Conservation (phyloP, 2,113 vertebrate species). For the Cololabis saira region DNA sequence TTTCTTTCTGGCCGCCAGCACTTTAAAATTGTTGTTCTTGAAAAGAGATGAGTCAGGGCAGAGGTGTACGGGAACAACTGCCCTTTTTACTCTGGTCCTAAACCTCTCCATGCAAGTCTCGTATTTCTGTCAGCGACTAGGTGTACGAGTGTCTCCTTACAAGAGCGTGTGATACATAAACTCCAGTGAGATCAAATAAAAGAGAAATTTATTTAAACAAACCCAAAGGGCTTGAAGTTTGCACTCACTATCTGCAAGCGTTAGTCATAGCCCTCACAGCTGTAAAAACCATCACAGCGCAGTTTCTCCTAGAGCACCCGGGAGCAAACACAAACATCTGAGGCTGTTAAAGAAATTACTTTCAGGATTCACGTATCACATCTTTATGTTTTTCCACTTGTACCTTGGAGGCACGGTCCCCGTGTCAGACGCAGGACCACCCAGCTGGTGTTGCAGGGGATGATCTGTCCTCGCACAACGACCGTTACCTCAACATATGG, state of each 20-base stretch:
- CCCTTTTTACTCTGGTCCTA: slow-evolving; percentile 48
- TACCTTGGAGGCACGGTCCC: slow-evolving; percentile 22
- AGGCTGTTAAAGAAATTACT: slow-evolving; percentile 6
- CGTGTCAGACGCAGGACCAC: slow-evolving; percentile 46
- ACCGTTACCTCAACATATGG: slow-evolving; percentile 56
- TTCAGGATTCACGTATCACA: slow-evolving; percentile 4
- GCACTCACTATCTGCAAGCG: slow-evolving; percentile 20
- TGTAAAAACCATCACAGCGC: slow-evolving; percentile 30
- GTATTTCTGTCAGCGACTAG: too few species aligned
- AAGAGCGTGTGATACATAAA: slow-evolving; percentile 24
- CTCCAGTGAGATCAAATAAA: slow-evolving; percentile 61
- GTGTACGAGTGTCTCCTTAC: too few species aligned
- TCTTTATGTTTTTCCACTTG: slow-evolving; percentile 7
- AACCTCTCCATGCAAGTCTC: slow-evolving; percentile 27
- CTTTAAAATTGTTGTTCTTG: slow-evolving; percentile 64
- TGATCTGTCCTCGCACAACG: slow-evolving; percentile 32
- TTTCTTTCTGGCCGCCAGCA: slow-evolving; percentile 52
- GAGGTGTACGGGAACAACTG: slow-evolving; percentile 37
- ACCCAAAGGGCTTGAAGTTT: neutral
- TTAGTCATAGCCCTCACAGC: slow-evolving; percentile 36
- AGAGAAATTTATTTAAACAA: slow-evolving; percentile 36
- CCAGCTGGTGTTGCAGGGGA: slow-evolving; percentile 35
- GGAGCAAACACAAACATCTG: slow-evolving; percentile 7
- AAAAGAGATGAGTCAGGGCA: slow-evolving; percentile 62
- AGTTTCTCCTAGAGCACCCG: neutral